These are phyloP conservation scores for Muschampia plurimacula DNA, from an alignment of 2,888 invertebrate species.

Conservation along the genomic window DNA sequence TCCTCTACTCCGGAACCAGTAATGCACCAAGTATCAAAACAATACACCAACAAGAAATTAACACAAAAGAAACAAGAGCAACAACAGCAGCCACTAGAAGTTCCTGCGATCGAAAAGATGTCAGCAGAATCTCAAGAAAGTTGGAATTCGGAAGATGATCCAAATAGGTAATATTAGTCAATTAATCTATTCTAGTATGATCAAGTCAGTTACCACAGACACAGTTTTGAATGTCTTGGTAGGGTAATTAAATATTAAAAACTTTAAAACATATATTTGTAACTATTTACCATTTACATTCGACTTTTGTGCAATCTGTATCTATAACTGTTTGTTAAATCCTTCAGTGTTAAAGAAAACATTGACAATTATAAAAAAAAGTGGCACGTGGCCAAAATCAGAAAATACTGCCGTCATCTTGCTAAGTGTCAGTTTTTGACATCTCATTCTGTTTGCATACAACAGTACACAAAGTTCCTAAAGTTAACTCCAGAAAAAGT, in stretches of 20 bases:
- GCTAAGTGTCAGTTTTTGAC: no score
- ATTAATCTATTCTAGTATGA: no score
- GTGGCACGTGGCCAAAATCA: no score
- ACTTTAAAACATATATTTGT: no score
- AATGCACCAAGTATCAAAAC: slow-evolving; percentile 64
- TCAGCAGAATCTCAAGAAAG: slow-evolving; percentile 87
- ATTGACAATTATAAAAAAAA: not conserved
- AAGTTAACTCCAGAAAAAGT: no score
- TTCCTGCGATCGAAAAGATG: slow-evolving; percentile 64
- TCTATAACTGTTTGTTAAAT: not conserved
- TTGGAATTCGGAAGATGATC: slow-evolving; percentile 96
- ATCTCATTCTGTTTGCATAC: no score
- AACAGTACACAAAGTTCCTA: no score
- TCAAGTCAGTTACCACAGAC: not conserved
- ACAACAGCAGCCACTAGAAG: slow-evolving; percentile 41
- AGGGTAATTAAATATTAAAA: no score
- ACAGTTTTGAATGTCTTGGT: not conserved
- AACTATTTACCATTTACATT: no score
- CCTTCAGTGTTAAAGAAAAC: not conserved
- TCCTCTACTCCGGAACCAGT: slow-evolving; percentile 62
- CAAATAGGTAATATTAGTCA: slow-evolving; percentile 86
- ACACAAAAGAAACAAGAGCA: slow-evolving; percentile 63
- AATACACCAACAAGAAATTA: slow-evolving; percentile 72
- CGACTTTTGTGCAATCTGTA: not conserved
- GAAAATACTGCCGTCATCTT: no score